Evolutionary conservation across 2,113 vertebrate species (phyloP).

Genomic region (Bungarus multicinctus): DNA sequence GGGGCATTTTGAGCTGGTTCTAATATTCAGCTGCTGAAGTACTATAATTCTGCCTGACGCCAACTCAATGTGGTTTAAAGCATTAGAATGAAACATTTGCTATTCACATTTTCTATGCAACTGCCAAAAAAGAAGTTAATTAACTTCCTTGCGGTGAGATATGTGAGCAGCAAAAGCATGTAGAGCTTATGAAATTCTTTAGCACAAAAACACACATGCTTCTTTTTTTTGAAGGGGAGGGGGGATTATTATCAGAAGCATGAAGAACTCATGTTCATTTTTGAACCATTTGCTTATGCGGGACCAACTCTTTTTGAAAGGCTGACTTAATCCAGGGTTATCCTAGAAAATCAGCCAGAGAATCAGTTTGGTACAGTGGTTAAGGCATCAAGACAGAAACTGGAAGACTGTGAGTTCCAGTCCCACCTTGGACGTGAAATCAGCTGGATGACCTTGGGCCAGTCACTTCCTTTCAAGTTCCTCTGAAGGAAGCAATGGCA

Average conservation of each 20-base stretch:
- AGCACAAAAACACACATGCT: neutral
- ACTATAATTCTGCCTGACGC: neutral
- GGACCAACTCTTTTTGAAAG: neutral
- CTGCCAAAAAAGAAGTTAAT: neutral
- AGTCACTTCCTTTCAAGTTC: neutral
- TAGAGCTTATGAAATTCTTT: neutral
- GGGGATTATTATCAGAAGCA: neutral
- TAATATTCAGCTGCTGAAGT: neutral
- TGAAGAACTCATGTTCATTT: neutral
- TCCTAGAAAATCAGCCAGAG: neutral
- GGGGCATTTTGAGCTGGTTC: neutral
- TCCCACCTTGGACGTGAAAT: neutral
- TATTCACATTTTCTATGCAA: neutral
- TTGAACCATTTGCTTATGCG: neutral
- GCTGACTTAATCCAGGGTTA: neutral
- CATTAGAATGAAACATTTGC: neutral
- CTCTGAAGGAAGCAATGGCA: neutral
- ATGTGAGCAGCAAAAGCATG: neutral
- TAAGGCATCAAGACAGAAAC: neutral
- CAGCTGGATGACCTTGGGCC: neutral
- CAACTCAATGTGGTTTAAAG: neutral
- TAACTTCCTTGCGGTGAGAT: neutral
- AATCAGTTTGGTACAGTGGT: neutral
- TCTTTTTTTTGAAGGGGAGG: neutral
- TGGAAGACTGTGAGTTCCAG: neutral